phyloP scores from a whole-genome alignment of 2,888 invertebrate genomes.

The Megastigmus dorsalis region DNA sequence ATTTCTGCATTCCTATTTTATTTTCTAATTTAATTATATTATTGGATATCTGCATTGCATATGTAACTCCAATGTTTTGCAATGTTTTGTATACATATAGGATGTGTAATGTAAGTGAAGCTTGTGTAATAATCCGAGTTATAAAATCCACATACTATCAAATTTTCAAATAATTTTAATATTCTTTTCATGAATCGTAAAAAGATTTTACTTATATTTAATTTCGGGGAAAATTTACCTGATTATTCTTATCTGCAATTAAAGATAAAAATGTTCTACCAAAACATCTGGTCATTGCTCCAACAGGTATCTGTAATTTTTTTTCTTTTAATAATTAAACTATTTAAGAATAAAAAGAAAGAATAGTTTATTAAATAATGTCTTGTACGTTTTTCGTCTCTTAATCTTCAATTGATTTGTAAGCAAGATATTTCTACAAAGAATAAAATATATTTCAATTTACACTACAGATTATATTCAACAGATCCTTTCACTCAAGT shows the following conservation, averaged over 20 bases:
- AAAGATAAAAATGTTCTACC: conserved; percentile 21
- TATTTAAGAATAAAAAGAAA: neutral
- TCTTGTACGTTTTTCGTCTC: no score
- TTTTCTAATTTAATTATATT: no score
- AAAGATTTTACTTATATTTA: no score
- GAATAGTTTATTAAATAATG: neutral
- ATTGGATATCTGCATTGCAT: no score
- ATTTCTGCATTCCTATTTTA: no score
- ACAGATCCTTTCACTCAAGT: no score
- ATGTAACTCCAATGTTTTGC: no score
- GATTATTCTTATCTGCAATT: conserved; percentile 10
- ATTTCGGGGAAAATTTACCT: conserved; percentile 26
- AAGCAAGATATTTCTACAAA: no score
- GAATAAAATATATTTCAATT: no score
- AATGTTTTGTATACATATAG: no score
- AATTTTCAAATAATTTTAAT: conserved; percentile 4
- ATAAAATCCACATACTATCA: neutral
- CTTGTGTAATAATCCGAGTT: neutral
- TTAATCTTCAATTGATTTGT: neutral
- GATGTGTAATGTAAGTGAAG: neutral
- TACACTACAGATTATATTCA: no score
- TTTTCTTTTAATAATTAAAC: conserved; percentile 2
- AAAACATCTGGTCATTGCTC: conserved; percentile 49
- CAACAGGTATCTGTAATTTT: conserved; percentile 18
- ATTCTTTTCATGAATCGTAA: no score